Base-by-base conservation (phyloP, 2,888 invertebrate species). In the Tachystola acroxantha region DNA sequence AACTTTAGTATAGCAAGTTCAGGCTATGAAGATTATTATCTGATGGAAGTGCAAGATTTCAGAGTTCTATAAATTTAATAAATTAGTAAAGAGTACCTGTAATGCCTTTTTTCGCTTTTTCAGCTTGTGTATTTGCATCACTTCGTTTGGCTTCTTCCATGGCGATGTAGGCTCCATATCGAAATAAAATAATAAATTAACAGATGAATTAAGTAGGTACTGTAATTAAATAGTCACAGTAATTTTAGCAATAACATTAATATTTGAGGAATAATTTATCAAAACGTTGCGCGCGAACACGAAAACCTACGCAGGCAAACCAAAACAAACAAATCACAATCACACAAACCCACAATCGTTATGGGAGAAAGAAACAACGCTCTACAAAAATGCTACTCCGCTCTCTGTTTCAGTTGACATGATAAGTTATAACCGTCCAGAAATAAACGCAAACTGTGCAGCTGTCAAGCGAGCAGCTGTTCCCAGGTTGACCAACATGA, bases 101-200 rank as follows among this genome's bases (percentile, higher is more conserved):
- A 96, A 77, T 16, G 94, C 93, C 71, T 90, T 91, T 66, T 95
- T 94, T 64, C 92, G 92, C 55, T 91, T 89, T 68, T 94, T 94
- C 42, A 95, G 69, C 48, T 92, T 90, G 68, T 94, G 93, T 37
- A 94, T 71, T 64, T 91, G 91, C 92, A 95, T 92, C 40, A 88
- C 87, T 70, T 91, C 89, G 52, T 81, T 85, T 24, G 91, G 91
- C 50, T 82, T 88, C 60, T 89, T 88, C 91, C 91, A 91, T 76
- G 89, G 88, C 36, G 88, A 87, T 10, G 76, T 60, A 6, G 85
- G 84, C 39, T 77, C 79, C 80, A 85, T 82, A 42, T 56, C 12
- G 16, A 30, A 30, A 19, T 10, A 10, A 19, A 30, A 27, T 27
- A 10, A 4, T 27, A 11, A 2, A 16, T 6, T n/a, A n/a, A n/a